Conservation (phyloP, 2,888 invertebrate species). For the Drosophila paramelanica region DNA sequence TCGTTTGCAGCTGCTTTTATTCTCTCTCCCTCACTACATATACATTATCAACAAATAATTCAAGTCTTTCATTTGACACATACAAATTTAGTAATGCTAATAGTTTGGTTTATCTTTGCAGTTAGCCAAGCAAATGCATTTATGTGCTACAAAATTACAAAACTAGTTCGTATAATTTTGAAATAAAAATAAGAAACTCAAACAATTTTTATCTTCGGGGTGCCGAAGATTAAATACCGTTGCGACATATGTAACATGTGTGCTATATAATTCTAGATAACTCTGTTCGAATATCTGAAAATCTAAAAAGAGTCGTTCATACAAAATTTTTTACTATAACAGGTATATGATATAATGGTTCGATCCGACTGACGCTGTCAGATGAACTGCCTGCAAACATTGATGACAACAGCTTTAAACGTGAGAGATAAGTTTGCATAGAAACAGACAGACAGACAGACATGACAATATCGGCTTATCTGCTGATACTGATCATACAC, state of each 20-base stretch:
- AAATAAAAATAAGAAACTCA: not conserved
- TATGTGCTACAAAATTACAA: constrained; percentile 12
- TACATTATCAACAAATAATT: constrained; percentile 36
- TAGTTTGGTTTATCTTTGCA: constrained; percentile 33
- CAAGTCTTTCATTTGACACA: constrained; percentile 63
- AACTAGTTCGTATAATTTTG: constrained; percentile 8
- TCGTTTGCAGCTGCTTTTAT: constrained; percentile 35
- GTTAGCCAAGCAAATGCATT: constrained; percentile 18
- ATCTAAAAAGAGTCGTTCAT: no score
- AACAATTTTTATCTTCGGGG: not conserved
- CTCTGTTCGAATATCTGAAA: no score
- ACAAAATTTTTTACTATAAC: no score
- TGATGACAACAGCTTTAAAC: no score
- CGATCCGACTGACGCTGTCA: no score
- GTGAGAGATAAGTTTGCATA: no score
- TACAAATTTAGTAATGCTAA: constrained; percentile 34
- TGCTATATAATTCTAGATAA: no score
- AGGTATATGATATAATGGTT: no score
- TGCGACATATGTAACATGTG: not conserved
- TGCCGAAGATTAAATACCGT: not conserved
- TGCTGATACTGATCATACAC: no score
- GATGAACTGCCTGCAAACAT: no score
- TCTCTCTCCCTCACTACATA: constrained; percentile 37
- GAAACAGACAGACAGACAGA: no score
- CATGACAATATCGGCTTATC: no score